Conservation (phyloP, 2,113 vertebrate species). For the Cololabis saira region DNA sequence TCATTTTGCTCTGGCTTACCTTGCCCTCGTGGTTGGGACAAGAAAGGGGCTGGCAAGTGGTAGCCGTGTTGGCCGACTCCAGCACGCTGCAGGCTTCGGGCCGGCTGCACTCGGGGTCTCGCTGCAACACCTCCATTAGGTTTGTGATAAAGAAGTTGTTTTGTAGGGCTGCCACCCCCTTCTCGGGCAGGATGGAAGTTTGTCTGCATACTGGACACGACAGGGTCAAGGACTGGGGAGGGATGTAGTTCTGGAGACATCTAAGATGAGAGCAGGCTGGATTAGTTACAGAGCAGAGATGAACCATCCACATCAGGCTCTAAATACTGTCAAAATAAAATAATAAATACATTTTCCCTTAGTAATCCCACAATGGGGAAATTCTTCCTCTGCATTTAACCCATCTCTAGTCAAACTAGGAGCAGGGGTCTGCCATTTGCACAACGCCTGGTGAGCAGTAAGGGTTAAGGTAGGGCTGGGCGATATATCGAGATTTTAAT, state of each 20-base stretch:
- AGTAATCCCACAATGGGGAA: too few species aligned
- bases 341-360: too few species aligned
- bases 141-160: slow-evolving; percentile 98
- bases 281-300: not conserved
- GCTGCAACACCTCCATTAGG: slow-evolving; percentile 94
- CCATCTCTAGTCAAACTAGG: too few species aligned
- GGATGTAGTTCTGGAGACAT: slow-evolving; percentile 96
- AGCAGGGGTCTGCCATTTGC: too few species aligned
- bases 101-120: slow-evolving; percentile 82
- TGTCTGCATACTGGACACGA: slow-evolving; percentile 94
- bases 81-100: slow-evolving; percentile 82
- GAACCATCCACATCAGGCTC: too few species aligned
- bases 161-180: slow-evolving; percentile 91
- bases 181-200: slow-evolving; percentile 94
- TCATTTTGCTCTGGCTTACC: slow-evolving; percentile 37
- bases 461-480: too few species aligned
- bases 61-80: slow-evolving; percentile 86
- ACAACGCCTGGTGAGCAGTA: too few species aligned
- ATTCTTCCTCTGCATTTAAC: too few species aligned
- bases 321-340: too few species aligned
- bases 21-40: slow-evolving; percentile 94
- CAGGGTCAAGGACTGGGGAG: slow-evolving; percentile 91
- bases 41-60: slow-evolving; percentile 84
- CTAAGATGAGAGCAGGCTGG: slow-evolving; percentile 58
- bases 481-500: too few species aligned